Evolutionary conservation across 2,113 vertebrate species (phyloP), one percentile per base, ranked within the genome.

Genomic region (Apodemus speciosus): DNA sequence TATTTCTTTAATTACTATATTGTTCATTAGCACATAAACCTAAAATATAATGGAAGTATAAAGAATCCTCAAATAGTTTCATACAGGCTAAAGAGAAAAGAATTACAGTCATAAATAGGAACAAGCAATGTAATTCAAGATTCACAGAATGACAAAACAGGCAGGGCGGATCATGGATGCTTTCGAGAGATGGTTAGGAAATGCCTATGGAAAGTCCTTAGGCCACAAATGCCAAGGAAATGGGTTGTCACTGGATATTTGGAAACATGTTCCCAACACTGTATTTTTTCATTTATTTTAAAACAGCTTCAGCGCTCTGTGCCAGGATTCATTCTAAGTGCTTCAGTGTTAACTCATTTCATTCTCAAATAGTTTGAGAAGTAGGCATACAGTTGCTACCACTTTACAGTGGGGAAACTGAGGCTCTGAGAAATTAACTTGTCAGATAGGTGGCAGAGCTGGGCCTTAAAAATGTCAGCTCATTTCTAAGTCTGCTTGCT

Each of bases 271-370:
- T 83, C 51, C 69, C 64, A 88, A 95, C 15, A 66, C 2, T 75
- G 30, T 64, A 46, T 77, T 85, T 77, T 88, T 58, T 84, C 23
- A 72, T 83, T 91, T 91, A 93, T 80, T 92, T 91, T 85, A 97
- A 95, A 89, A 85, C 25, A 94, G 95, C 73, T 66, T 71, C 10
- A 92, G 64, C 46, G 90, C 23, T 92, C 71, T 85, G 75, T 92
- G 72, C 23, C 38, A 95, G 40, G 32, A 35, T 92, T 32, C 76
- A 20, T 81, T 93, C n/a, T 85, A 91, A 93, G 13, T 77, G 32
- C 20, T 93, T 89, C 69, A 85, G 80, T 80, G 91, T 76, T 85
- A 95, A 90, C 38, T 94, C 3, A 27, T 75, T 93, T 92, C 88
- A 92, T 93, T 92, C 58, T 87, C 51, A 91, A 89, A 79, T 83